Conservation (phyloP, 2,888 invertebrate genomes). For the Lapara coniferarum region DNA sequence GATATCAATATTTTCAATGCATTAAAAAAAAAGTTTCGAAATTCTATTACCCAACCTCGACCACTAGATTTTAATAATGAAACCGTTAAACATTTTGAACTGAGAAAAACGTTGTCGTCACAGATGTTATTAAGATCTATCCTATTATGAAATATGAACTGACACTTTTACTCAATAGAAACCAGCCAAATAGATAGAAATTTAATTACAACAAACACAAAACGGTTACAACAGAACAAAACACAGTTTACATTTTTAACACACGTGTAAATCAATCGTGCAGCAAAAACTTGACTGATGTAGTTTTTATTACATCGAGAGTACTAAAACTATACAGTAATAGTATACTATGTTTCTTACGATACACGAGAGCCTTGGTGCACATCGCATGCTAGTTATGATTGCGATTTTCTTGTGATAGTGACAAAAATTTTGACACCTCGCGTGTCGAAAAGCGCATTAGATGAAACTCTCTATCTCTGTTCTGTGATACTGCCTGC, state of each 20-base stretch:
- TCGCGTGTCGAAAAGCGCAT: neutral
- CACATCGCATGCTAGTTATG: neutral
- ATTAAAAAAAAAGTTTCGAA: too few species aligned
- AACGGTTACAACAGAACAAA: constrained; percentile 30
- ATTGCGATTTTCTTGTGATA: neutral
- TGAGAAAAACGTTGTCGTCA: neutral
- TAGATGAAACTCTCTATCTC: too few species aligned
- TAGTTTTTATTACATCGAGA: constrained; percentile 5
- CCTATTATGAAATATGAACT: neutral
- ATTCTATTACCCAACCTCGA: too few species aligned
- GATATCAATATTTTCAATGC: too few species aligned
- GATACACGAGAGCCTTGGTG: constrained; percentile 1
- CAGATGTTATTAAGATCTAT: neutral
- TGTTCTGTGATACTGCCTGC: neutral
- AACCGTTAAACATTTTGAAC: neutral
- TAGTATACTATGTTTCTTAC: neutral
- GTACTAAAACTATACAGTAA: neutral
- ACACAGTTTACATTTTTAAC: constrained; percentile 25
- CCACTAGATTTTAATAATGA: too few species aligned
- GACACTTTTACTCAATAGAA: neutral
- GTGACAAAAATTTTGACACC: neutral
- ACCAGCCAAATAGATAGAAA: constrained; percentile 7
- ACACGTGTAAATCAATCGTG: neutral
- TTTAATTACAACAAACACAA: constrained; percentile 22
- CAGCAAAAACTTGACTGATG: neutral